Percentiles rank a stretch among this genome's conserved stretches.
phyloP scores from a whole-genome alignment of 2,797 vertebrate genomes.

The Eurystomus glaucurus region DNA sequence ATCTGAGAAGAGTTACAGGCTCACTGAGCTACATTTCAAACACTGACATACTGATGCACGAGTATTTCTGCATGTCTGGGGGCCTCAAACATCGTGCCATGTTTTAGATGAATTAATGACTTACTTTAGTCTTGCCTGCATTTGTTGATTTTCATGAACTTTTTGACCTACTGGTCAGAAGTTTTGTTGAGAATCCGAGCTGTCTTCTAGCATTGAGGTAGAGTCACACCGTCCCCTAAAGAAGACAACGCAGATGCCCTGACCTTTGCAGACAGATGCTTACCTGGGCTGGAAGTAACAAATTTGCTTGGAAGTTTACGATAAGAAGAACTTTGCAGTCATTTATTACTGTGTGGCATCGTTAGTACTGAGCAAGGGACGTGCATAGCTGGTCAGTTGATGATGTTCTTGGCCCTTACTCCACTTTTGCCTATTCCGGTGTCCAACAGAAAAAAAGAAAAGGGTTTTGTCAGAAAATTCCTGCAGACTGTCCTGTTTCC shows the following conservation, averaged over 20 bases:
- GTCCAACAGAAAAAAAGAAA: neutral
- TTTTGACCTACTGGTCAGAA: neutral
- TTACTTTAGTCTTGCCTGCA: neutral
- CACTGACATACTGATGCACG: neutral
- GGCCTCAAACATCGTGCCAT: accelerated
- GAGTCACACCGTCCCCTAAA: neutral
- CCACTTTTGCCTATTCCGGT: neutral
- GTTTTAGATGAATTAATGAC: neutral
- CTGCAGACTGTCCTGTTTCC: neutral
- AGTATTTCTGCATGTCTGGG: neutral
- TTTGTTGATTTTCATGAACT: neutral
- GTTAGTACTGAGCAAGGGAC: neutral
- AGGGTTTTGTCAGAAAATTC: neutral
- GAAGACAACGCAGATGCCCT: neutral
- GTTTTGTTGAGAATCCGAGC: neutral
- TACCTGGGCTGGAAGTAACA: neutral
- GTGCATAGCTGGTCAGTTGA: accelerated
- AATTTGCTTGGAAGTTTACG: neutral
- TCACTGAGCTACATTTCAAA: accelerated
- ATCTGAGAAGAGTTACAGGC: neutral
- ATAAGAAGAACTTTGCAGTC: neutral
- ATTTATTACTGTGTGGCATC: neutral
- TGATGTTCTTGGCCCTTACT: neutral
- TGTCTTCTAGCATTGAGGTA: neutral
- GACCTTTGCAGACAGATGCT: neutral